Conservation (phyloP, 2,888 invertebrate genomes). For the Chromoteleia sp. region DNA sequence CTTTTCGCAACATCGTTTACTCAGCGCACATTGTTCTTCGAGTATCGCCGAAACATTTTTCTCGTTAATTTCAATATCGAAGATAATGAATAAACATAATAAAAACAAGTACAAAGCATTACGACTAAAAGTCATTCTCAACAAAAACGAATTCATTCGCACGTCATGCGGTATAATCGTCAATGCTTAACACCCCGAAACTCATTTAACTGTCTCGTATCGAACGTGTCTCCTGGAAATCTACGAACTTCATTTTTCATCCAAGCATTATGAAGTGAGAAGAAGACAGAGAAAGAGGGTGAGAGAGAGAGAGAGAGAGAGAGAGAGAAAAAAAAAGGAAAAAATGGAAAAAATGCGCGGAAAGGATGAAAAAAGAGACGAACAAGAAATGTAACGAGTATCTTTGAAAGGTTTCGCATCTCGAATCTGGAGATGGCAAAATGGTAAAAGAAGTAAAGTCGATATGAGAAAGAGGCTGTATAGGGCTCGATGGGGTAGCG, state of each 20-base stretch:
- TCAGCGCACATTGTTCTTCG: too few species aligned
- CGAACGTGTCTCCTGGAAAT: constrained; percentile 51
- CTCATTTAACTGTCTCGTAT: constrained; percentile 43
- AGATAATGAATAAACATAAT: too few species aligned
- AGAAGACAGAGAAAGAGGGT: too few species aligned
- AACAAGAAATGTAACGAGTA: constrained; percentile 55
- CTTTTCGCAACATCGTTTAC: too few species aligned
- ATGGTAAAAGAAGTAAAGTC: constrained; percentile 62
- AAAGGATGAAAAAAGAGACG: constrained; percentile 29
- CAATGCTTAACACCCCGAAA: constrained; percentile 44
- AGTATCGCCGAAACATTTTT: too few species aligned
- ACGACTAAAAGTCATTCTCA: too few species aligned
- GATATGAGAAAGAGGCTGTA: constrained; percentile 64
- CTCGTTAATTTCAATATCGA: too few species aligned
- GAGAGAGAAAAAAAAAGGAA: constrained; percentile 16
- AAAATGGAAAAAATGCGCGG: neutral
- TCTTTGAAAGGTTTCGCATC: constrained; percentile 65
- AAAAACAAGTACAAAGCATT: too few species aligned
- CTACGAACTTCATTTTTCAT: constrained; percentile 59
- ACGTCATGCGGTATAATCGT: constrained; percentile 20
- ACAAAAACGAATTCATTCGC: neutral
- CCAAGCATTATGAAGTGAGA: constrained; percentile 45
- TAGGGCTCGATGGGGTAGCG: constrained; percentile 71
- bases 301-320: too few species aligned
- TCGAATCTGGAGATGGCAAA: constrained; percentile 64